Evolutionary conservation across 1,140 invertebrate genomes (phyloP), one percentile per base, ranked within the genome.

Genomic region (Drosophila truncata): DNA sequence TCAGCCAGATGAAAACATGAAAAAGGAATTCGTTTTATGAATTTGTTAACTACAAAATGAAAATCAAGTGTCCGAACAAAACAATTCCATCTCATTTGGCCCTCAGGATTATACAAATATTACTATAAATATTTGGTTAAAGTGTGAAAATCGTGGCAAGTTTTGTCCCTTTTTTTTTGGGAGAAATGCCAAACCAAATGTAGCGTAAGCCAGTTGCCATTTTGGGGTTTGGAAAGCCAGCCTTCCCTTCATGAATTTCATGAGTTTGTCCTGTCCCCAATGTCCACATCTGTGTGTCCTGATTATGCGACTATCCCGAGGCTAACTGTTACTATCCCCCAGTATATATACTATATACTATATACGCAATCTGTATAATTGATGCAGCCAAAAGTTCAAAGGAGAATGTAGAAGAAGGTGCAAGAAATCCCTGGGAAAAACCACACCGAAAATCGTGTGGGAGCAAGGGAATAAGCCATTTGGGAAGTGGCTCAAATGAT

Each of bases 1-100:
- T 87, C 80, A 82, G 84, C 75, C 83, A 71, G 65, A 75, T 41
- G 42, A 54, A 58, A 77, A 70, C 50, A 50, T 47, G 29, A 44
- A 63, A 70, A 67, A 63, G 82, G 80, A 82, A 87, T 86, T 79
- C 70, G 71, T 87, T 86, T 87, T 87, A 82, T 82, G 83, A 86
- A 86, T 86, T 82, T 87, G 66, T 87, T 87, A 87, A 80, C 83
- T 76, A 72, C 79, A 79, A 86, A 65, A 86, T 86, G 66, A 82
- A 60, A 87, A 87, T 87, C 70, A 87, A 82, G 63, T 62, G 58
- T 37, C 41, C 31, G n/a, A 50, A 11, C 49, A 52, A 55, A 67
- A 80, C 64, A 59, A 77, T 61, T 77, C 63, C 74, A 76, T 77
- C 63, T 76, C 71, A 75, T 77, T 66, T 77, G 74, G 52, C 27